Base-by-base conservation (phyloP, 2,888 invertebrate genomes). In the Harpagoxenus sublaevis region DNA sequence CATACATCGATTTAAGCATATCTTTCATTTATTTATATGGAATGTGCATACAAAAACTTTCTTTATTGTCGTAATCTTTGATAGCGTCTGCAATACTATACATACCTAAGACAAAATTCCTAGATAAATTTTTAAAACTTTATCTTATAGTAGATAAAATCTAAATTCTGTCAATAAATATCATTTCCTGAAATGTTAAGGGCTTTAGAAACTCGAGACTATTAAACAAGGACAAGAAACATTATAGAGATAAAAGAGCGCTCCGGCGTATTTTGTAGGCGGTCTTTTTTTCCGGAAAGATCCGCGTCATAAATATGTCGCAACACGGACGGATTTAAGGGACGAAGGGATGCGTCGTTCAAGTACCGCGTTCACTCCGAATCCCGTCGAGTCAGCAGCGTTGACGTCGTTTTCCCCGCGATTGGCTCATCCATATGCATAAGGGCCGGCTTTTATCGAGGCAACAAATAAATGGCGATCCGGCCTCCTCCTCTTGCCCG, bases 361-460 rank as follows among this genome's bases (percentile, higher is more conserved):
- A 68, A 79, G 35, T 79, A 79, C 35, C 60, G 77, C 53, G 65
- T 42, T 18, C 77, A 35, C 35, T 18, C 70, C 45, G 71, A 60
- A 71, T 71, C 48, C 35, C 71, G 48, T 23, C 57, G 57, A 70
- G 57, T 79, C 57, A 68, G 70, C 71, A 60, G 53, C 65, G 53
- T 42, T 65, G 77, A 79, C 79, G 57, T 79, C 57, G 71, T 60
- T 23, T 23, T 48, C 31, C n/a, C 12, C 28, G 35, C 71, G 57
- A 79, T 77, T 65, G 77, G 77, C 57, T 79, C 79, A 79, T 79
- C 23, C 71, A 79, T 79, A 79, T 79, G 71, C 79, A 71, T 71
- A 48, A 2, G 35, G 35, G 0, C 18, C 15, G 57, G 66, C 23
- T 71, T 79, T 79, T 79, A 79, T 71, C 57, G 79, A 60, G 35